These are phyloP conservation scores for Oscheius onirici DNA, from an alignment of 2,888 invertebrate genomes.

Conservation along the genomic window DNA sequence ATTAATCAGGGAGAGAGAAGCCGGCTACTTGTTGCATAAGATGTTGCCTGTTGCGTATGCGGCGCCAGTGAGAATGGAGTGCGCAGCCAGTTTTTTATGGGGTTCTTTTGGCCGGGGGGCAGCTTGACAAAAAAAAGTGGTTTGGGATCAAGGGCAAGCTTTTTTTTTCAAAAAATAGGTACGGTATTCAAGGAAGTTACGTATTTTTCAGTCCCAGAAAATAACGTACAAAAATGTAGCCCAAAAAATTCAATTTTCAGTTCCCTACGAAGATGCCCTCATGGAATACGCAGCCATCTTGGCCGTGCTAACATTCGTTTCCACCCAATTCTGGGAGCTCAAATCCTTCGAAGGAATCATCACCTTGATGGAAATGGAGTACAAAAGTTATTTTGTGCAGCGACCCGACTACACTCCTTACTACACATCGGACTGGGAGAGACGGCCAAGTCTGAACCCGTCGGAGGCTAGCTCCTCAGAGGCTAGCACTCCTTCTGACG, in stretches of 20 bases:
- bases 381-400: not conserved
- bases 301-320: not conserved
- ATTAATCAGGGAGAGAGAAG: not conserved
- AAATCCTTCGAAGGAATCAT: not conserved
- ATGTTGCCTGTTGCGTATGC: not conserved
- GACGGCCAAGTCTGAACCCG: not conserved
- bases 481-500: no score
- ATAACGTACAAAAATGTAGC: no score
- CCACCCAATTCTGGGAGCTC: not conserved
- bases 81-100: not conserved
- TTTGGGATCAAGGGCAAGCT: no score
- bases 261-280: not conserved
- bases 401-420: not conserved
- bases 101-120: not conserved
- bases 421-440: not conserved
- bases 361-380: constrained; percentile 7
- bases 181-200: no score
- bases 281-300: not conserved
- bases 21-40: not conserved
- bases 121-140: no score
- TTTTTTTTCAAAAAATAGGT: no score
- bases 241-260: not conserved
- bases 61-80: not conserved
- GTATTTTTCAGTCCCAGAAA: no score
- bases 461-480: no score